Conservation (phyloP, 1,140 invertebrate genomes). For the Heliconius congener region DNA sequence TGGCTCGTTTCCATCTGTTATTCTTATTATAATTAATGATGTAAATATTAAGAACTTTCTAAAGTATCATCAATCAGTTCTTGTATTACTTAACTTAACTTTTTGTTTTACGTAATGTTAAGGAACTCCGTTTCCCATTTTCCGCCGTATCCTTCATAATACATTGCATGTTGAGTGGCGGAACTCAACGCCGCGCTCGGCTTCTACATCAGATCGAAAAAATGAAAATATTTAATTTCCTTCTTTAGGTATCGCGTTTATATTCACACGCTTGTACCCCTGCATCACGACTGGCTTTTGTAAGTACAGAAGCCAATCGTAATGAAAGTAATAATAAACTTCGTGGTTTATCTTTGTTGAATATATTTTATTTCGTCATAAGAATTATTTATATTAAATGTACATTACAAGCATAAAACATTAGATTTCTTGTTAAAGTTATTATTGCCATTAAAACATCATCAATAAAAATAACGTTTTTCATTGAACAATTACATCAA, state of each 20-base stretch:
- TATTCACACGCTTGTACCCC: no score
- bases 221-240: no score
- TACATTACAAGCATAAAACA: background rate
- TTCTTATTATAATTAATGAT: constrained; percentile 10
- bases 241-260: no score
- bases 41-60: background rate
- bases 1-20: constrained; percentile 8
- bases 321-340: no score
- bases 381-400: background rate
- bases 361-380: background rate
- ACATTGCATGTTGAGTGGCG: no score
- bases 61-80: constrained; percentile 3
- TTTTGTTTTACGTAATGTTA: background rate
- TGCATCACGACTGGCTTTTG: no score
- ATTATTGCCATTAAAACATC: constrained; percentile 4
- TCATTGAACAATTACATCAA: constrained; percentile 2
- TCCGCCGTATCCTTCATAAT: no score
- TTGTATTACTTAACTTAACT: background rate
- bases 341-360: background rate
- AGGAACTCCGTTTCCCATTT: no score
- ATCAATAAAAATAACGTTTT: constrained; percentile 7
- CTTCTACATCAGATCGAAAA: no score
- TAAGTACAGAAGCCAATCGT: no score
- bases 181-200: no score
- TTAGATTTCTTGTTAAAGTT: background rate